phyloP scores from a whole-genome alignment of 2,113 vertebrate genomes.

The Sakesphorus luctuosus region DNA sequence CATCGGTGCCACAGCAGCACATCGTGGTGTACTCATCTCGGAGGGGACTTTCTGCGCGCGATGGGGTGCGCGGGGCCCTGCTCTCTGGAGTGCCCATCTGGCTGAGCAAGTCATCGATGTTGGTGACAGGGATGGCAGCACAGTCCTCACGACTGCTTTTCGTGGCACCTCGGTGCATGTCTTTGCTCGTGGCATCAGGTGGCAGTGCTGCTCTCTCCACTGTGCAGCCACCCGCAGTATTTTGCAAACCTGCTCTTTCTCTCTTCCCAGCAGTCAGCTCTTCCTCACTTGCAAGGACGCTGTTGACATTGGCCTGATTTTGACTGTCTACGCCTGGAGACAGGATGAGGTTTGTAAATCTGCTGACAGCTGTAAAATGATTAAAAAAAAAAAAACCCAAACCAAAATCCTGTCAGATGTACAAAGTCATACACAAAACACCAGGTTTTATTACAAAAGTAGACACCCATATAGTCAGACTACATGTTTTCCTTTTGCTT shows the following conservation, averaged over 20 bases:
- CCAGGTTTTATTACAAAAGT: background rate
- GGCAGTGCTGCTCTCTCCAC: background rate
- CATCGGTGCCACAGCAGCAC: conserved; percentile 9
- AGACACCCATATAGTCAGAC: background rate
- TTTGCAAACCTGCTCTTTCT: background rate
- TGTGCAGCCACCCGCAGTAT: background rate
- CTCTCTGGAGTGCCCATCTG: conserved; percentile 51
- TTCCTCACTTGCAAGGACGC: background rate
- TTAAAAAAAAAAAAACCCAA: background rate
- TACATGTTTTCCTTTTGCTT: background rate
- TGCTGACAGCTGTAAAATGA: conserved; percentile 78
- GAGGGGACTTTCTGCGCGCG: background rate
- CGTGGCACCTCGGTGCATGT: background rate
- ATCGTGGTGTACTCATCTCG: conserved; percentile 14
- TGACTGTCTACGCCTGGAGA: conserved; percentile 66
- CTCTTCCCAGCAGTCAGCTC: background rate
- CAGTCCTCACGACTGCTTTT: background rate
- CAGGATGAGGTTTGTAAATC: conserved; percentile 73
- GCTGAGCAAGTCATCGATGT: conserved; percentile 75
- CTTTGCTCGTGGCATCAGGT: background rate
- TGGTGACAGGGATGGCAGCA: conserved; percentile 54
- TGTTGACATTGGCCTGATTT: conserved; percentile 33
- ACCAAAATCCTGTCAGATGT: background rate
- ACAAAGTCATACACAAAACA: background rate
- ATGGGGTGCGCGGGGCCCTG: background rate